Evolutionary conservation across 2,113 vertebrate species (phyloP).

Genomic region (Polypterus bichir): DNA sequence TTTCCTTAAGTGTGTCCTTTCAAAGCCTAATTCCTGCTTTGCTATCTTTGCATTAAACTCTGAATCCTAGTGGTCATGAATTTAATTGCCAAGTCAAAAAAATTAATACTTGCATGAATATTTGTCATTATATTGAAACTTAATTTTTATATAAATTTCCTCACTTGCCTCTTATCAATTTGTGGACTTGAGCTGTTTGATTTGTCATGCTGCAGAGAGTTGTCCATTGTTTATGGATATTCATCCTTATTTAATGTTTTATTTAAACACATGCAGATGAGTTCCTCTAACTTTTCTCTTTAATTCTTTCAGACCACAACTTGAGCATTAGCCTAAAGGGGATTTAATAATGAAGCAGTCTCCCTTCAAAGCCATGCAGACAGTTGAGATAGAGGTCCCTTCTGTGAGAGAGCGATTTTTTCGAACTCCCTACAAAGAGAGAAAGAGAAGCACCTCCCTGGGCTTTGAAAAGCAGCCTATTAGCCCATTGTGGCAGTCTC

Average conservation of each 20-base stretch:
- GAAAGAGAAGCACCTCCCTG: slow-evolving; percentile 45
- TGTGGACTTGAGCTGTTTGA: not conserved
- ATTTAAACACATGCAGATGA: not conserved
- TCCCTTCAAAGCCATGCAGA: slow-evolving; percentile 42
- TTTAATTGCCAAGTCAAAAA: no score
- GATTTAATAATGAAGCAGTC: slow-evolving; percentile 4
- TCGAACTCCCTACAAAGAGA: slow-evolving; percentile 48
- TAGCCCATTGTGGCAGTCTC: slow-evolving; percentile 24
- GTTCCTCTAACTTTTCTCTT: not conserved
- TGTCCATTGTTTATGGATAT: not conserved
- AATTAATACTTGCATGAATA: no score
- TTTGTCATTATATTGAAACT: no score
- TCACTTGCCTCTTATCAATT: no score
- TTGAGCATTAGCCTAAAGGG: not conserved
- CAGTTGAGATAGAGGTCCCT: slow-evolving; percentile 49
- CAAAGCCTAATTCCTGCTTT: no score
- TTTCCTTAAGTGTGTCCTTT: no score
- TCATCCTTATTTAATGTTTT: not conserved
- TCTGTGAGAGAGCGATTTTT: slow-evolving; percentile 51
- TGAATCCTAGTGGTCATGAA: no score
- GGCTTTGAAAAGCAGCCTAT: slow-evolving; percentile 28
- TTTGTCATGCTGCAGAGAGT: not conserved
- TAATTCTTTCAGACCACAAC: not conserved
- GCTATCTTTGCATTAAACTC: no score
- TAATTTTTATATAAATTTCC: no score